Base-by-base conservation (phyloP, 2,888 invertebrate genomes). In the Fissipunctia ypsillon region DNA sequence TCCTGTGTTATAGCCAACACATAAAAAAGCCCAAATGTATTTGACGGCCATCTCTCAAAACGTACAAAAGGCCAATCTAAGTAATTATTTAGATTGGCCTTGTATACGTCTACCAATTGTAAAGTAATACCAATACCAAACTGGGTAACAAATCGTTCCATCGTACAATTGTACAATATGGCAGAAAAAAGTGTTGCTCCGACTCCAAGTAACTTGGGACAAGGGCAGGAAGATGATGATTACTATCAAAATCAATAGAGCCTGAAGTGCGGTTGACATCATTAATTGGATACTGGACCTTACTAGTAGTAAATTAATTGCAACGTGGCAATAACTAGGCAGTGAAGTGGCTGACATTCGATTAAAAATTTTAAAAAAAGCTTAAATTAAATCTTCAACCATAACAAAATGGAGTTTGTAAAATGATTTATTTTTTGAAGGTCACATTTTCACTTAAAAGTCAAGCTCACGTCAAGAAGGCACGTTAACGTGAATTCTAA, bases 181-280 rank as follows among this genome's bases (percentile, higher is more conserved):
- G n/a, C n/a, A n/a, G n/a, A n/a, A n/a, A n/a, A n/a, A n/a, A n/a
- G n/a, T n/a, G n/a, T n/a, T n/a, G n/a, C n/a, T n/a, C n/a, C n/a
- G n/a, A n/a, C n/a, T n/a, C n/a, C n/a, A n/a, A n/a, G n/a, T n/a
- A n/a, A n/a, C n/a, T n/a, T n/a, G n/a, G n/a, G n/a, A n/a, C n/a
- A n/a, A n/a, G n/a, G n/a, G n/a, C n/a, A n/a, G n/a, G n/a, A n/a
- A n/a, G n/a, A n/a, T n/a, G n/a, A n/a, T n/a, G n/a, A 54, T 48
- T 38, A 31, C 38, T 64, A 38, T 45, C 50, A 69, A 69, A 25
- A n/a, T 63, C 50, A 69, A 69, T 69, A 57, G 9, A 50, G 19
- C 28, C 35, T 60, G 52, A 41, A 61, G 41, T 48, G 22, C 54
- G 4, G 16, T 19, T 38, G 12, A n/a, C 28, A 12, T 28, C n/a